Base-by-base conservation (phyloP, 2,797 vertebrate species). In the Eptatretus atami region DNA sequence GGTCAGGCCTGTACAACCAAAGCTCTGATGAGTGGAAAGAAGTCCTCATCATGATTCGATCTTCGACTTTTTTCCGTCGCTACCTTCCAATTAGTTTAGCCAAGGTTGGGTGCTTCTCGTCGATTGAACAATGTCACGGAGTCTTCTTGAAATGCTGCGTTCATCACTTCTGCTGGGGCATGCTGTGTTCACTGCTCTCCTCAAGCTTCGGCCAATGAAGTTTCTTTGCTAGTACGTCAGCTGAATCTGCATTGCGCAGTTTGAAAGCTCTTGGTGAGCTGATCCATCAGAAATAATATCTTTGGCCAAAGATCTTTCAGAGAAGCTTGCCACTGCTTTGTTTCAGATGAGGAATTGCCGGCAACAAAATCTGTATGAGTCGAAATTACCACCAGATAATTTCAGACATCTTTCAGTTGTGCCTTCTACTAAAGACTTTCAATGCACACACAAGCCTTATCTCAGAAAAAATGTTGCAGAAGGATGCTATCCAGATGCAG, bases 341-440 rank as follows among this genome's bases (percentile, higher is more conserved):
- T 44, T 44, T 44, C 31, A 44, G 31, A 44, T 44, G 31, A 44
- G 31, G 31, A 44, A 44, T 4, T 4, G 31, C 6, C 31, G 31
- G 31, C 31, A 44, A 44, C 2, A 44, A 44, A 44, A 44, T 44
- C 1, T 44, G 31, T 44, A 2, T 12, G 10, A 10, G 53, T 63
- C 63, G 12, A 60, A 65, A 24, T 57, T 63, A 19, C 54, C 53
- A 11, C 19, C 63, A 15, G 66, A 65, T n/a, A 66, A 69, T 24
- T 71, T 71, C 52, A 66, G 67, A 53, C 19, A 44, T 11, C 64
- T 70, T 67, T 68, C 70, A 54, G 61, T 71, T 63, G 69, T 69
- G 64, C 70, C 70, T n/a, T 69, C 68, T 13, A 65, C 66, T 55
- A 63, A 68, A 53, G 70, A 71, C 52, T 64, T 71, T 15, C 65